These are phyloP conservation scores for Centroberyx gerrardi DNA, from an alignment of 2,797 vertebrate genomes.

Conservation along the genomic window DNA sequence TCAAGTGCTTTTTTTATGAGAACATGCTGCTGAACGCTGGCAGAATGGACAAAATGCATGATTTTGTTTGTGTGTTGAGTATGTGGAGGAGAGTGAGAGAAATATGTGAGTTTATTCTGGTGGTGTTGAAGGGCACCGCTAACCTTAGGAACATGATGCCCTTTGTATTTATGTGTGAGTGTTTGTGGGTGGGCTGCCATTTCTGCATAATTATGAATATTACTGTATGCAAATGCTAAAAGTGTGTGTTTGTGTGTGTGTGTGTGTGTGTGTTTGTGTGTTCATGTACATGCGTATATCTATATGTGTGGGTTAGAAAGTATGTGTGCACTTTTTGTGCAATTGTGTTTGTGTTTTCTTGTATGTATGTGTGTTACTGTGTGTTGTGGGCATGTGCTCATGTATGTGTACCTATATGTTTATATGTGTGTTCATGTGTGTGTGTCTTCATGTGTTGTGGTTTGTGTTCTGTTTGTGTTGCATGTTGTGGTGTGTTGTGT, in stretches of 20 bases:
- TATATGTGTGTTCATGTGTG: not conserved
- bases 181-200: conserved; percentile 2
- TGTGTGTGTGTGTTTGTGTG: conserved; percentile 12
- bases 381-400: not conserved
- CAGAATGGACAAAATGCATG: not conserved
- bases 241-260: conserved; percentile 36
- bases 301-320: conserved; percentile 11
- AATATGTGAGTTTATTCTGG: conserved; percentile 4
- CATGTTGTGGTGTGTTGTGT: too few relatives aligned
- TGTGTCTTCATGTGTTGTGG: not conserved
- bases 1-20: not conserved
- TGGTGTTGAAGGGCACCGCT: conserved; percentile 56
- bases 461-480: too few relatives aligned
- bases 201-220: conserved; percentile 22
- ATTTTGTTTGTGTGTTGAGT: not conserved
- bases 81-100: not conserved
- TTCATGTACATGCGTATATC: too few relatives aligned
- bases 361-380: not conserved
- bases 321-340: conserved; percentile 16
- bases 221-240: conserved; percentile 30
- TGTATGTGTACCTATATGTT: conserved; percentile 7
- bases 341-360: not conserved
- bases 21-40: not conserved
- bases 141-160: conserved; percentile 55
- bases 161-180: conserved; percentile 45